These are phyloP conservation scores for Chrysodeixis includens DNA, from an alignment of 2,888 invertebrate species.

Conservation along the genomic window DNA sequence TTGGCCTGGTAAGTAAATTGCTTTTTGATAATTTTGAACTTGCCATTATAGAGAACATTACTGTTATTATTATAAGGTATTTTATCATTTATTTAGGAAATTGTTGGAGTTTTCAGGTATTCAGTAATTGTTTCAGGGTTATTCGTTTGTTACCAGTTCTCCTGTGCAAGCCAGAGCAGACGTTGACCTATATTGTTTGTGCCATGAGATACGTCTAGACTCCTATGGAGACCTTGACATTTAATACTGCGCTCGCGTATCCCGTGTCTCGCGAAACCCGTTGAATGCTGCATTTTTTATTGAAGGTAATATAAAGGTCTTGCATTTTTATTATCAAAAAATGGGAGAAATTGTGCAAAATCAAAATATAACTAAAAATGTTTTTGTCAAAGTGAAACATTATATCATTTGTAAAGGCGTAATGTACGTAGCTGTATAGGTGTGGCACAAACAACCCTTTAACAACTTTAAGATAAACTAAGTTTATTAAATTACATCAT, in stretches of 20 bases:
- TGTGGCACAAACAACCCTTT: background rate
- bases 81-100: conserved; percentile 9
- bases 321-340: no score
- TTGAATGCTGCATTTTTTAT: no score
- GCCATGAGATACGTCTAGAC: conserved; percentile 2
- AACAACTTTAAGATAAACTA: background rate
- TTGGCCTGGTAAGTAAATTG: conserved; percentile 67
- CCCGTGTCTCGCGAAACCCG: no score
- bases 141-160: background rate
- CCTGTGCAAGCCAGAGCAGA: background rate
- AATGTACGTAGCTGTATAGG: no score
- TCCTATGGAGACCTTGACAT: conserved; percentile 1
- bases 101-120: background rate
- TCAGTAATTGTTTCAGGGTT: background rate
- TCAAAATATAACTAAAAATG: no score
- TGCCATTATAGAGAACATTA: conserved; percentile 26
- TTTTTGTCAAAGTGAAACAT: no score
- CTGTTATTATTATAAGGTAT: conserved; percentile 18
- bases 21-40: conserved; percentile 44
- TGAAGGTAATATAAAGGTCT: no score
- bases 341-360: no score
- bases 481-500: background rate
- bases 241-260: background rate
- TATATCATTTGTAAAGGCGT: no score
- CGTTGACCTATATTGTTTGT: background rate